phyloP scores from a whole-genome alignment of 2,888 invertebrate species.

The Hoplodrina ambigua region DNA sequence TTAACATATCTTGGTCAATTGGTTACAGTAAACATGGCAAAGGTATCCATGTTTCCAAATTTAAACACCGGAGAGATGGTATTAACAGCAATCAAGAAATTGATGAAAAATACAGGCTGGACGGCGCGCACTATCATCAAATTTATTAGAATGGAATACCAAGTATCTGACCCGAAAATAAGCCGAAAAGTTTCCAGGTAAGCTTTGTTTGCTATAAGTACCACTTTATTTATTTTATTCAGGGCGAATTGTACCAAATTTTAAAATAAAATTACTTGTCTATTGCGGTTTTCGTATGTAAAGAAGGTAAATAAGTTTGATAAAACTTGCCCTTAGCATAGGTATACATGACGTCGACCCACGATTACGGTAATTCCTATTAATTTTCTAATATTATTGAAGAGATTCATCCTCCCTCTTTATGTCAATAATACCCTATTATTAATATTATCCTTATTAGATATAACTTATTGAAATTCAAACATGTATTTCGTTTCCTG shows the following conservation, averaged over 20 bases:
- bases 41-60: not conserved
- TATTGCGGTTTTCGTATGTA: too few relatives aligned
- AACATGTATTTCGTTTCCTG: not conserved
- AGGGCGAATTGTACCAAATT: too few relatives aligned
- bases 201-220: not conserved
- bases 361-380: too few relatives aligned
- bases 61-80: constrained; percentile 74
- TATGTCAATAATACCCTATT: too few relatives aligned
- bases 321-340: too few relatives aligned
- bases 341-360: too few relatives aligned
- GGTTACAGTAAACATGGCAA: constrained; percentile 50
- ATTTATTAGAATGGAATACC: constrained; percentile 78
- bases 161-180: constrained; percentile 69
- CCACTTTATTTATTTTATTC: not conserved
- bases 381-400: too few relatives aligned
- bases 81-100: constrained; percentile 76
- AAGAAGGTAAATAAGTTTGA: too few relatives aligned
- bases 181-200: constrained; percentile 77
- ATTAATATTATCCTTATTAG: too few relatives aligned
- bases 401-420: too few relatives aligned
- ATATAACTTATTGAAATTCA: too few relatives aligned
- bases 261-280: too few relatives aligned
- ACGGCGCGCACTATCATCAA: constrained; percentile 79
- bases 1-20: not conserved
- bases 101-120: constrained; percentile 81